These are phyloP conservation scores for Zeus faber DNA, from an alignment of 2,113 vertebrate genomes.

Conservation along the genomic window DNA sequence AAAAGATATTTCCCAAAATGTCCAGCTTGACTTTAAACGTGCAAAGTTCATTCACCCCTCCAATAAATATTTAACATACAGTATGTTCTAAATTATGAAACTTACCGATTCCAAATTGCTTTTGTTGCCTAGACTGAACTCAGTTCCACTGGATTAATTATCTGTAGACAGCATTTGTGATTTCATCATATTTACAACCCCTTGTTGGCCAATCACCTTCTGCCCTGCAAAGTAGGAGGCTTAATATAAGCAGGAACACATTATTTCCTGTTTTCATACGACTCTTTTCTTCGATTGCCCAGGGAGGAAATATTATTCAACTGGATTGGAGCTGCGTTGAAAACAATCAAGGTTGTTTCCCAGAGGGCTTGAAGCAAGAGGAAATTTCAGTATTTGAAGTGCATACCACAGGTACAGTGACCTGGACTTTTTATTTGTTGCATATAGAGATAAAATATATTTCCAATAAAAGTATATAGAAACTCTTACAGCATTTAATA, in stretches of 20 bases:
- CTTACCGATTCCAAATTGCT: neutral
- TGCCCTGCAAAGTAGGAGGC: slow-evolving; percentile 17
- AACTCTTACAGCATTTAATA: too few species aligned
- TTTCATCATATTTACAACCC: slow-evolving; percentile 61
- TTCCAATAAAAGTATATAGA: too few species aligned
- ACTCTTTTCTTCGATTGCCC: slow-evolving; percentile 1
- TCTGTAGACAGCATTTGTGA: slow-evolving; percentile 13
- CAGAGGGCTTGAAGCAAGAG: slow-evolving; percentile 11
- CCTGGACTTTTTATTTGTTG: neutral
- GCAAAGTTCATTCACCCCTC: too few species aligned
- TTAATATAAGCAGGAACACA: slow-evolving; percentile 42
- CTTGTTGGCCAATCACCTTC: slow-evolving; percentile 44
- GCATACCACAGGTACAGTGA: slow-evolving; percentile 37
- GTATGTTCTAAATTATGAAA: neutral
- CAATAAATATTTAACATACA: slow-evolving; percentile 5
- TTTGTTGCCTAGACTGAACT: neutral
- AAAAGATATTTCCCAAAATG: too few species aligned
- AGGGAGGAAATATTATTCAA: slow-evolving; percentile 2
- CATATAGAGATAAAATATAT: neutral
- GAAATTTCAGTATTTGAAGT: slow-evolving; percentile 9
- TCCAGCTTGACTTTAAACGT: too few species aligned
- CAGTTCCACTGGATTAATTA: slow-evolving; percentile 12
- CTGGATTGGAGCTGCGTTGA: slow-evolving; percentile 8
- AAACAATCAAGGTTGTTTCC: neutral
- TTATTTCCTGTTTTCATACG: slow-evolving; percentile 11